These are phyloP conservation scores for Arenaria interpres DNA, from an alignment of 2,113 vertebrate genomes.

Conservation along the genomic window DNA sequence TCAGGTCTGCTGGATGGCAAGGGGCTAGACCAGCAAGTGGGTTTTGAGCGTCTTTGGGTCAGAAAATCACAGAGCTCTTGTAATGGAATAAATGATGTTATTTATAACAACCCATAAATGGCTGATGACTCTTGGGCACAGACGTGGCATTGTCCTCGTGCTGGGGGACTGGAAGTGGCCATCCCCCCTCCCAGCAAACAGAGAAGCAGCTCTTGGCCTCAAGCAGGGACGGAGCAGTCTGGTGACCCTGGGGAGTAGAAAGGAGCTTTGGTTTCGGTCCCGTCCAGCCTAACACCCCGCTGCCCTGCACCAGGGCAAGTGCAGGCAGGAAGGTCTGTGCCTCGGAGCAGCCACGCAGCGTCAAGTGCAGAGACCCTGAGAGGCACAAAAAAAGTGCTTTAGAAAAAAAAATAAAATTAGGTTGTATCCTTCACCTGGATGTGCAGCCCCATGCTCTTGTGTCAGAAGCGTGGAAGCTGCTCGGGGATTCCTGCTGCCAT, in stretches of 20 bases:
- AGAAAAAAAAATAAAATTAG: neutral
- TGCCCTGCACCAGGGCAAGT: neutral
- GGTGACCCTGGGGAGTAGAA: neutral
- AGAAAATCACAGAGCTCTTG: neutral
- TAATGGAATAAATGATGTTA: neutral
- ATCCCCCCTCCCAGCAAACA: neutral
- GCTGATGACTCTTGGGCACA: neutral
- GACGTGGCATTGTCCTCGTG: neutral
- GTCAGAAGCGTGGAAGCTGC: neutral
- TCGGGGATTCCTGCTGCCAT: neutral
- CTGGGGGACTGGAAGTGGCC: neutral
- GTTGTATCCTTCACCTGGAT: neutral
- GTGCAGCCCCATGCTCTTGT: neutral
- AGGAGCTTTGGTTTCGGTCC: neutral
- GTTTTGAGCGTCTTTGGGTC: neutral
- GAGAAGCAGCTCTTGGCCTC: neutral
- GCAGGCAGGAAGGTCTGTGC: neutral
- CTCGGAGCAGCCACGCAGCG: fast-evolving
- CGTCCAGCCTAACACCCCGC: fast-evolving
- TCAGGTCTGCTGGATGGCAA: neutral
- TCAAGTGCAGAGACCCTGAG: neutral
- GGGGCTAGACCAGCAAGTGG: neutral
- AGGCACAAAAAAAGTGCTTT: neutral
- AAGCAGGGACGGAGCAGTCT: neutral
- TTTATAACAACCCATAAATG: neutral